A percentile compares a stretch with the other conserved stretches of the same genome.
phyloP scores from a whole-genome alignment of 2,888 invertebrate species.

The Ochropleura leucogaster region DNA sequence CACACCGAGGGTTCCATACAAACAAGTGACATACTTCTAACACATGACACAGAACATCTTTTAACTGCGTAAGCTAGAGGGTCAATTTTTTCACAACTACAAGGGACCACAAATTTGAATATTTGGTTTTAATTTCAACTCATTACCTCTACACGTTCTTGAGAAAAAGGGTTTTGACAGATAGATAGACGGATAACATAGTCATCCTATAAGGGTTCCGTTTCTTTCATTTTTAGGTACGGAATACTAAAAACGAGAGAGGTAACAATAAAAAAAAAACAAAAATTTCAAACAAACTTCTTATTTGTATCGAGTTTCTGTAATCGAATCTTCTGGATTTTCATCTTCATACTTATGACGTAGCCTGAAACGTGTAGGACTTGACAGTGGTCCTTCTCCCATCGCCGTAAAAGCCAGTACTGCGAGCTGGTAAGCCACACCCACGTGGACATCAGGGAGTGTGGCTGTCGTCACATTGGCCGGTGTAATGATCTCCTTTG shows the following conservation, averaged over 20 bases:
- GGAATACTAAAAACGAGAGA: not conserved
- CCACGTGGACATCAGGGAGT: not conserved
- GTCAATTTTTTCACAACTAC: no score
- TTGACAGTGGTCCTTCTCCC: slow-evolving; percentile 32
- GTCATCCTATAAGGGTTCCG: no score
- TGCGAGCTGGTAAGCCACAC: slow-evolving; percentile 26
- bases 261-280: not conserved
- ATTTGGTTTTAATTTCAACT: no score
- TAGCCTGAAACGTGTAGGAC: not conserved
- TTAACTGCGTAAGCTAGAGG: no score
- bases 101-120: no score
- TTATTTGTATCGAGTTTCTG: slow-evolving; percentile 21
- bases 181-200: no score
- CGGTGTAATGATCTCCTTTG: slow-evolving; percentile 6
- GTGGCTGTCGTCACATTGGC: slow-evolving; percentile 11
- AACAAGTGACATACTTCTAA: no score
- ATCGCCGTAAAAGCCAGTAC: slow-evolving; percentile 31
- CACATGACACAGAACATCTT: no score
- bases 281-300: not conserved
- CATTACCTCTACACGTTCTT: no score
- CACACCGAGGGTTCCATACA: no score
- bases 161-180: no score
- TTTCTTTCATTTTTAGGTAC: no score
- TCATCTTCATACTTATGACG: fast-evolving
- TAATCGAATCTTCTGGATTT: not conserved